A percentile compares a stretch with the other conserved stretches of the same genome.
Conservation (phyloP, 2,113 vertebrate genomes). For the Rutilus rutilus region DNA sequence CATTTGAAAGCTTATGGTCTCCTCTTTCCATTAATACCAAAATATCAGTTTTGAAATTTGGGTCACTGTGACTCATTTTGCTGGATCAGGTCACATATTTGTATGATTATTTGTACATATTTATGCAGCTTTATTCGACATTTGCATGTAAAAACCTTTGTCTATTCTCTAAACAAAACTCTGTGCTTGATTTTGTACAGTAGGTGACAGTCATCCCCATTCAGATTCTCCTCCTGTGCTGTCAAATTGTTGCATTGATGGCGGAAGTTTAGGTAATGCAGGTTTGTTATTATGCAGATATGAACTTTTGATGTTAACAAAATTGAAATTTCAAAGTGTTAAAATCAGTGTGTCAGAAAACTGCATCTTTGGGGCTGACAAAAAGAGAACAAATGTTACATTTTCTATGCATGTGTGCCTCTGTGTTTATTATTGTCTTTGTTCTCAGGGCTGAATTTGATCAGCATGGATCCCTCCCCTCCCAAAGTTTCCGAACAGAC, state of each 20-base stretch:
- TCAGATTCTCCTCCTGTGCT: slow-evolving; percentile 52
- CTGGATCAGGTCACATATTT: no score
- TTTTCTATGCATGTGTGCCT: neutral
- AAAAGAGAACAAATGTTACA: neutral
- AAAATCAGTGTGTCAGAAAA: neutral
- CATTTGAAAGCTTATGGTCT: no score
- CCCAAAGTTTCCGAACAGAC: slow-evolving; percentile 51
- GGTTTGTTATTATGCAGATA: no score
- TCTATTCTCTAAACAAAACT: neutral
- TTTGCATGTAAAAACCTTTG: neutral
- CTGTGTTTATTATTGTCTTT: neutral
- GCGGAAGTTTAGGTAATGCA: slow-evolving; percentile 74
- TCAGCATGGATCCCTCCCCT: slow-evolving; percentile 63
- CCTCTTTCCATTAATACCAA: no score
- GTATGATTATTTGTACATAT: neutral
- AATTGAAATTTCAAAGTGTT: neutral
- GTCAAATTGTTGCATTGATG: slow-evolving; percentile 85
- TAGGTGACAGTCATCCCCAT: neutral
- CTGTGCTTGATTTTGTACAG: neutral
- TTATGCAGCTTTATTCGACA: neutral
- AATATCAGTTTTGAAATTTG: no score
- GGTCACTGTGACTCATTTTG: no score
- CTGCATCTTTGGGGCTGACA: neutral
- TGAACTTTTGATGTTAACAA: no score
- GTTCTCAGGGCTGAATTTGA: slow-evolving; percentile 75